Base-by-base conservation (phyloP, 2,888 invertebrate genomes). In the Pogonocherus hispidulus region DNA sequence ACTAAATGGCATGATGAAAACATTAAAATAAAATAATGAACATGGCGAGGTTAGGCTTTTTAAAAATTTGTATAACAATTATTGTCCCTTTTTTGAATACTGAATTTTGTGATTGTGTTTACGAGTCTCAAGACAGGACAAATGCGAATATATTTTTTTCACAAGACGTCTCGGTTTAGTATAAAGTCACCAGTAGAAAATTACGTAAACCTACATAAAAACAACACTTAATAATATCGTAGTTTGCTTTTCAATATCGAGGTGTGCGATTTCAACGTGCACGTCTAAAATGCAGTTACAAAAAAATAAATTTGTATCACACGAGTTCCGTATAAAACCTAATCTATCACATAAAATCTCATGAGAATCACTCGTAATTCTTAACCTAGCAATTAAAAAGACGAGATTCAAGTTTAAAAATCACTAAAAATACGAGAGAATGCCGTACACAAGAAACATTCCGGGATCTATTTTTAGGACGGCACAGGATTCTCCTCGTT, bases 291-390 rank as follows among this genome's bases (percentile, higher is more conserved):
- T 11, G 55, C 32, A 20, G 35, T 32, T 32, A 32, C 9, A 8
- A 32, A 5, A 32, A 32, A 32, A 32, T 11, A 32, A 32, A 32
- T 32, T 32, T 8, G 32, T 32, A 32, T n/a, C n/a, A 8, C 32
- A 11, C 32, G 32, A 9, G 32, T 2, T 11, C 9, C 18, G 27
- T 27, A 54, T 65, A 57, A 65, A 65, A 65, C 56, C 51, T 37
- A 55, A 23, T 41, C 47, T 65, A 37, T 35, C 32, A 20, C 46
- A 57, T 65, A 56, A 64, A 64, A 63, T 63, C 63, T 63, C 63
- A 63, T 37, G 20, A 47, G 16, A 35, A 56, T 56, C 47, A 49
- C 49, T 57, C 23, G 23, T 51, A 46, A 49, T 35, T 16, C 55
- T 65, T 41, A 23, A 57, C 11, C 57, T 23, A 46, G 37, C 14